phyloP scores from a whole-genome alignment of 2,888 invertebrate species.

The Scrobipalpa atriplicella region DNA sequence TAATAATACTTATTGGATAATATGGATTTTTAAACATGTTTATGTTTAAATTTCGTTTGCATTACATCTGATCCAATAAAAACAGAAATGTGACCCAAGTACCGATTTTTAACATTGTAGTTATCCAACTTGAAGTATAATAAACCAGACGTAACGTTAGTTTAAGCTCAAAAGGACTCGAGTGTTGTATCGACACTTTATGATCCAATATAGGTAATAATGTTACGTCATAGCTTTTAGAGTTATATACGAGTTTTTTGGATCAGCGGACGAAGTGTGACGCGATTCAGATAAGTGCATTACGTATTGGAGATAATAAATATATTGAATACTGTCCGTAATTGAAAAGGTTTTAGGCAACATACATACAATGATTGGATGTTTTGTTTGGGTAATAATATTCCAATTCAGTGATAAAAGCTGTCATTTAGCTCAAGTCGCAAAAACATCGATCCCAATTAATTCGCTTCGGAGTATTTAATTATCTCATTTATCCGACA shows the following conservation, averaged over 20 bases:
- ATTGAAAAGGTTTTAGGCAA: too few relatives aligned
- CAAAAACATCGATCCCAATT: too few relatives aligned
- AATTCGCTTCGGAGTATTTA: too few relatives aligned
- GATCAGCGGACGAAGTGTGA: slow-evolving; percentile 3
- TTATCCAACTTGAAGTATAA: neutral
- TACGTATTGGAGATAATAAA: neutral
- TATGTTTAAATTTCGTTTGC: neutral
- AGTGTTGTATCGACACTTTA: neutral
- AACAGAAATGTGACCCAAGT: neutral
- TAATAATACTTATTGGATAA: too few relatives aligned
- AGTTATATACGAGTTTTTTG: neutral
- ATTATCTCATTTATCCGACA: too few relatives aligned
- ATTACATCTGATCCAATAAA: neutral
- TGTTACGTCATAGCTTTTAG: slow-evolving; percentile 4
- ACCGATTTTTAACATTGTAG: neutral
- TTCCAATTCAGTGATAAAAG: too few relatives aligned
- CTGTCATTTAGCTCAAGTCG: too few relatives aligned
- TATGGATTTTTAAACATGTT: too few relatives aligned
- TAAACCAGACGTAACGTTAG: slow-evolving; percentile 2
- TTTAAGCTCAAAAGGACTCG: neutral
- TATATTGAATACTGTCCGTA: neutral
- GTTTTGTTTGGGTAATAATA: too few relatives aligned
- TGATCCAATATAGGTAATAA: neutral
- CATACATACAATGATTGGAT: too few relatives aligned
- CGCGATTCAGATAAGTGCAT: slow-evolving; percentile 11